phyloP scores from a whole-genome alignment of 1,140 invertebrate genomes.

The Drosophila cardini region DNA sequence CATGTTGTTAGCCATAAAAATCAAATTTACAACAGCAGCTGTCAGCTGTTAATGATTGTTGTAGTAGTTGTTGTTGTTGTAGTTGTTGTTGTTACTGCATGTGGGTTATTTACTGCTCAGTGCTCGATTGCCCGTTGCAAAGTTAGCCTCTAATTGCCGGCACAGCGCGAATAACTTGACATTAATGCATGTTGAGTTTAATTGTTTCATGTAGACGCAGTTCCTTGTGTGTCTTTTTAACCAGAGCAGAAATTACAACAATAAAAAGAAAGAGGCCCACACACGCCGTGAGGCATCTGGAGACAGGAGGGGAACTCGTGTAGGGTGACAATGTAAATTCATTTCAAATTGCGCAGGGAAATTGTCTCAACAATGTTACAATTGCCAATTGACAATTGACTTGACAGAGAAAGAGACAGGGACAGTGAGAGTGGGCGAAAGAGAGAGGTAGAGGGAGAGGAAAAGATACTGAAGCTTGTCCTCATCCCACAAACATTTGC shows the following conservation, averaged over 20 bases:
- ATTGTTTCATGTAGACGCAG: constrained; percentile 78
- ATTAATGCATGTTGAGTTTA: constrained; percentile 82
- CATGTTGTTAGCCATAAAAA: constrained; percentile 76
- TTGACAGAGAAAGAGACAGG: constrained; percentile 29
- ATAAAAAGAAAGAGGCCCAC: constrained; percentile 51
- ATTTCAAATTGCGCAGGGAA: constrained; percentile 40
- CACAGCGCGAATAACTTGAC: constrained; percentile 78
- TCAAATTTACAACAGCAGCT: constrained; percentile 80
- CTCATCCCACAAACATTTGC: constrained; percentile 70
- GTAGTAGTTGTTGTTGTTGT: constrained; percentile 36
- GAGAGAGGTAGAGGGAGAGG: too few relatives aligned
- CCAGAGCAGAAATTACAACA: background rate
- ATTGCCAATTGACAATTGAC: constrained; percentile 67
- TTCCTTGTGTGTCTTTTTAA: constrained; percentile 51
- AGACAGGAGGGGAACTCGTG: background rate
- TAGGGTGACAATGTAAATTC: constrained; percentile 22
- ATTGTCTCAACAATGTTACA: constrained; percentile 74
- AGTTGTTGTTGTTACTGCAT: constrained; percentile 24
- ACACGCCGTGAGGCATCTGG: constrained; percentile 27
- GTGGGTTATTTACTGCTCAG: constrained; percentile 67
- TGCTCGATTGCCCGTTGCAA: constrained; percentile 38
- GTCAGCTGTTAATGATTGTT: constrained; percentile 54
- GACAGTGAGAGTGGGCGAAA: too few relatives aligned
- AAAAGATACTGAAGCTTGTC: constrained; percentile 17
- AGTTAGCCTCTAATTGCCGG: constrained; percentile 66